Conservation (phyloP, 2,113 vertebrate genomes). For the Clarias batrachus region DNA sequence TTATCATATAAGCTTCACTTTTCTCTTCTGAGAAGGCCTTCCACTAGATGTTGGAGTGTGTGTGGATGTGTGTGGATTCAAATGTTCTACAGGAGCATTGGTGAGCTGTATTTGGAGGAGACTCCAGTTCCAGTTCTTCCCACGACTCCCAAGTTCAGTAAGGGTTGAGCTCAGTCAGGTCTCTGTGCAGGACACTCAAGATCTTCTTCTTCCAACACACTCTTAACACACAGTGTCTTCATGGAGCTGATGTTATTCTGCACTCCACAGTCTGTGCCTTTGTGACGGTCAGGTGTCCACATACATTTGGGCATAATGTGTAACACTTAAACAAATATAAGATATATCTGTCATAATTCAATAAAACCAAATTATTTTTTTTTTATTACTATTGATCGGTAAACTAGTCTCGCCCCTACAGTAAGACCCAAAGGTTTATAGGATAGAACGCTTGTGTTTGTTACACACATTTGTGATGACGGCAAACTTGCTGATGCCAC, state of each 20-base stretch:
- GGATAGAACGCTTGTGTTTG: not conserved
- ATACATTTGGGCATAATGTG: not conserved
- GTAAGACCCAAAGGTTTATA: not conserved
- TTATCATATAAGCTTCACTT: not conserved
- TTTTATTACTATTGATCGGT: not conserved
- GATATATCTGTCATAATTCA: not conserved
- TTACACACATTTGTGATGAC: constrained; percentile 98
- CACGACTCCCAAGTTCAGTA: not conserved
- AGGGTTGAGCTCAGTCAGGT: not conserved
- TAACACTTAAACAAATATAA: not conserved
- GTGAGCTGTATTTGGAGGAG: not conserved
- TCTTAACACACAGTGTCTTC: not conserved
- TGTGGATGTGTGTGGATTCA: not conserved
- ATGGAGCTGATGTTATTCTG: not conserved
- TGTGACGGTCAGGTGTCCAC: not conserved
- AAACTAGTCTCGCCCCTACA: not conserved
- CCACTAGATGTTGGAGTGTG: not conserved
- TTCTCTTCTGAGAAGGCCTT: not conserved
- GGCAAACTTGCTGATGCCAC: constrained; percentile 93
- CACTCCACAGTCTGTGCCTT: not conserved
- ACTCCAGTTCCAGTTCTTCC: no score
- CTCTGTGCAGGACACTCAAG: not conserved
- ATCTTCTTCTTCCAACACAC: not conserved
- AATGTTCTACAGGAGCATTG: not conserved
- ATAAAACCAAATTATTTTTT: not conserved